phyloP scores from a whole-genome alignment of 2,888 invertebrate genomes.

The Drosophila hamatofila region DNA sequence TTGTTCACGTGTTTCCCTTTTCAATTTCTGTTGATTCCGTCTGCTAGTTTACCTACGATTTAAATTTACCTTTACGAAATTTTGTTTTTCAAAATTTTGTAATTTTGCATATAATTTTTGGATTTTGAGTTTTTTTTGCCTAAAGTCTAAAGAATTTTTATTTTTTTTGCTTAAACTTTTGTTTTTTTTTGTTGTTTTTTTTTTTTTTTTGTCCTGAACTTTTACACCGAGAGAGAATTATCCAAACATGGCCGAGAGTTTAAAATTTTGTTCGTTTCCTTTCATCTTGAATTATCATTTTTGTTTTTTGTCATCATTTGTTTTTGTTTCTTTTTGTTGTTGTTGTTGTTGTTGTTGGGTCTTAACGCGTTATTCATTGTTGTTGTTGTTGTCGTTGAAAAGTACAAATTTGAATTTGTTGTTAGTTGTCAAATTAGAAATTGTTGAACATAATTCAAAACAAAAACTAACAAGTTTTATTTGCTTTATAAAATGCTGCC shows the following conservation, averaged over 20 bases:
- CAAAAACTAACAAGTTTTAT: constrained; percentile 43
- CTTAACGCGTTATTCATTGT: constrained; percentile 68
- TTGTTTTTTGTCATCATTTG: constrained; percentile 48
- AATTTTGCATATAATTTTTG: constrained; percentile 79
- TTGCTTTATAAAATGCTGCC: constrained; percentile 81
- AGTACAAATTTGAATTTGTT: constrained; percentile 65
- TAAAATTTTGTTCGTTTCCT: constrained; percentile 70
- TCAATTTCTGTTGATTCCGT: constrained; percentile 25
- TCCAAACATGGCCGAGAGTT: constrained; percentile 85
- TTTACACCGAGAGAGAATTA: constrained; percentile 85
- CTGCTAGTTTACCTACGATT: constrained; percentile 66
- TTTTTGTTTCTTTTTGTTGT: constrained; percentile 37
- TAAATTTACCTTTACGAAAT: constrained; percentile 78
- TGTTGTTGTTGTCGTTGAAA: constrained; percentile 56
- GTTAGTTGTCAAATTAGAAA: constrained; percentile 37
- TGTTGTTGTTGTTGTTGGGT: constrained; percentile 44
- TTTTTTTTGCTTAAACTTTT: constrained; percentile 37
- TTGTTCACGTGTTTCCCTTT: constrained; percentile 52
- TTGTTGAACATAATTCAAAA: constrained; percentile 42
- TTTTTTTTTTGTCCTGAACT: constrained; percentile 82
- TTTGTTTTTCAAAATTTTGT: constrained; percentile 82
- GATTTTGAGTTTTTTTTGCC: constrained; percentile 70
- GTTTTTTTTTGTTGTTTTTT: constrained; percentile 55
- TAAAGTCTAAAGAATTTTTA: constrained; percentile 64
- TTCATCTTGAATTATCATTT: constrained; percentile 37